phyloP scores from a whole-genome alignment of 2,797 vertebrate species.

The Ptychadena robeensis region DNA sequence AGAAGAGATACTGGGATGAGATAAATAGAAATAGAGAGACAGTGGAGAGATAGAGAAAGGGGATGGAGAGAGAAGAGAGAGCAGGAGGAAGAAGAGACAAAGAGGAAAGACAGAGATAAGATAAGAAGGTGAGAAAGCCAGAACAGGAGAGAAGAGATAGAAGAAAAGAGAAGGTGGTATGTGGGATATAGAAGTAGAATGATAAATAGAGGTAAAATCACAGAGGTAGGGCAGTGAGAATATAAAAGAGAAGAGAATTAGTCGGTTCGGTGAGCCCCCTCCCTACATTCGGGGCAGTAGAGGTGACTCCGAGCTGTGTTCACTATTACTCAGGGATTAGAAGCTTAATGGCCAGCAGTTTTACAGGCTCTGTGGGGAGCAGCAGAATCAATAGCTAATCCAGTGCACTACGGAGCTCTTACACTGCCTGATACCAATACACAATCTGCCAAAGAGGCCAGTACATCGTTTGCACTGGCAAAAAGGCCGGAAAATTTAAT shows the following conservation, averaged over 20 bases:
- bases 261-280: neutral
- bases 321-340: constrained; percentile 59
- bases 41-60: neutral
- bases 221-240: neutral
- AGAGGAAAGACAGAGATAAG: neutral
- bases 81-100: neutral
- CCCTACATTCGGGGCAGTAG: constrained; percentile 7
- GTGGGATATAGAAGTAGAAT: constrained; percentile 2
- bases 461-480: neutral
- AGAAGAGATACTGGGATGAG: too few relatives aligned
- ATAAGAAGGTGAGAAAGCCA: neutral
- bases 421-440: constrained; percentile 47
- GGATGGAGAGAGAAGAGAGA: neutral
- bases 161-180: neutral
- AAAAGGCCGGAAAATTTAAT: constrained; percentile 28
- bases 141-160: neutral
- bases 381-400: constrained; percentile 61
- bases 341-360: constrained; percentile 49
- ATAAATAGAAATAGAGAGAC: too few relatives aligned
- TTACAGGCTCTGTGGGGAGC: constrained; percentile 57
- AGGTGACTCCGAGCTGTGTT: constrained; percentile 42
- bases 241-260: neutral
- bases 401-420: constrained; percentile 56
- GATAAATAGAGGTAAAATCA: neutral
- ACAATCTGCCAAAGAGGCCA: constrained; percentile 1